Percentiles rank a stretch among this genome's conserved stretches.
Evolutionary conservation across 2,797 vertebrate genomes (phyloP).

Genomic region (Zonotrichia albicollis): DNA sequence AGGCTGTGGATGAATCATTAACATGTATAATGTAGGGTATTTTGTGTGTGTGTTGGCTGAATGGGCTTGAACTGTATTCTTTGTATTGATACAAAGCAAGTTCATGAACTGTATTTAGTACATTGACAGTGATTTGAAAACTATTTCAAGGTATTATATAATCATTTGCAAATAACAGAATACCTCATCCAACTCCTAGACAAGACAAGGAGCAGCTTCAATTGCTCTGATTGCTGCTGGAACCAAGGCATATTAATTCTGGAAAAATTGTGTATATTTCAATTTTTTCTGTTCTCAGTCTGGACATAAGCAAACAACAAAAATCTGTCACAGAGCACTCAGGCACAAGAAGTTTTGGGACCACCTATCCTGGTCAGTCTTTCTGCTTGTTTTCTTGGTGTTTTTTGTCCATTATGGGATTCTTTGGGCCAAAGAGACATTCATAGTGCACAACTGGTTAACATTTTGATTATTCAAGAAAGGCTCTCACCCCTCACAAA

Average conservation of each 20-base stretch:
- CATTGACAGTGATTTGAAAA: conserved; percentile 4
- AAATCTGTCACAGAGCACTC: neutral
- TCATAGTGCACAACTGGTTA: neutral
- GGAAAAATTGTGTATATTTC: neutral
- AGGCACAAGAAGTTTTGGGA: neutral
- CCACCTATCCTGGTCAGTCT: neutral
- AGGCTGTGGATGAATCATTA: neutral
- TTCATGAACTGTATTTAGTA: neutral
- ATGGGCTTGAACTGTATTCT: neutral
- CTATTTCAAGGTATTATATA: conserved; percentile 13
- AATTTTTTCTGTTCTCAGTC: neutral
- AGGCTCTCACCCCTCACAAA: neutral
- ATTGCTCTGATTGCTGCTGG: neutral
- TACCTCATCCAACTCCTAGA: neutral
- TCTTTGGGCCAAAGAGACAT: neutral
- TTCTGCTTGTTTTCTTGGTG: neutral
- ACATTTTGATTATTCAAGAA: neutral
- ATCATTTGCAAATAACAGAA: neutral
- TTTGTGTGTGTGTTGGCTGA: neutral
- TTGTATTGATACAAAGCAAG: neutral
- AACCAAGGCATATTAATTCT: neutral
- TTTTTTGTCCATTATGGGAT: neutral
- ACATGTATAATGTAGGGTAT: neutral
- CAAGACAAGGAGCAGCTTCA: neutral
- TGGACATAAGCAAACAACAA: neutral